Conservation (phyloP, 2,888 invertebrate species). For the Clusia tigrina region DNA sequence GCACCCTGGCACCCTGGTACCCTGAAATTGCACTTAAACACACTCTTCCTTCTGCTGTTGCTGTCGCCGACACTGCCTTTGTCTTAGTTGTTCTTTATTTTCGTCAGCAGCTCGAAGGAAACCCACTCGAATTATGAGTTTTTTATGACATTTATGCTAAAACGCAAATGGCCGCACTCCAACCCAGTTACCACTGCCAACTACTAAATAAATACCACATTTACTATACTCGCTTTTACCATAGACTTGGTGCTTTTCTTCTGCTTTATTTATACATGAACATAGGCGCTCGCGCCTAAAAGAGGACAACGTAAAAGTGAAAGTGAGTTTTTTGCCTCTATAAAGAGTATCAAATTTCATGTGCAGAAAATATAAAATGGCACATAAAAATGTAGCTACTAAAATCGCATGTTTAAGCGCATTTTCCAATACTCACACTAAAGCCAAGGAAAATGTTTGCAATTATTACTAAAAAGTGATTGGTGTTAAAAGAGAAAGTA, state of each 20-base stretch:
- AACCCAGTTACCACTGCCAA: slow-evolving; percentile 58
- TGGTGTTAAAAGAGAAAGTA: no score
- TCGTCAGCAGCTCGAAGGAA: slow-evolving; percentile 26
- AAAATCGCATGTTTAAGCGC: slow-evolving; percentile 1
- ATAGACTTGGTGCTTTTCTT: slow-evolving; percentile 56
- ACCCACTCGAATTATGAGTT: neutral
- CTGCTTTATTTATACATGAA: no score
- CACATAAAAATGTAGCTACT: slow-evolving; percentile 19
- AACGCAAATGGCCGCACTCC: slow-evolving; percentile 57
- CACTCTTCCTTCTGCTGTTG: neutral
- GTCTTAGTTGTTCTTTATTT: slow-evolving; percentile 32
- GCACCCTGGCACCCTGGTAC: no score
- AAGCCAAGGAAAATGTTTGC: neutral
- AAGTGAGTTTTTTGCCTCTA: slow-evolving; percentile 39
- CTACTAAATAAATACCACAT: slow-evolving; percentile 23
- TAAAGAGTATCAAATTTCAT: slow-evolving; percentile 44
- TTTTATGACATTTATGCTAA: slow-evolving; percentile 28
- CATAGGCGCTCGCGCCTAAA: slow-evolving; percentile 40
- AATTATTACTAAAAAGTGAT: neutral
- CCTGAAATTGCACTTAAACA: no score
- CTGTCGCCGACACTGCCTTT: slow-evolving; percentile 13
- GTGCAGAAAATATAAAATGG: slow-evolving; percentile 13
- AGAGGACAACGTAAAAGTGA: slow-evolving; percentile 39
- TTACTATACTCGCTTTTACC: slow-evolving; percentile 34
- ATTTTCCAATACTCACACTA: neutral